Evolutionary conservation across 2,113 vertebrate genomes (phyloP).

Genomic region (Mirounga angustirostris): DNA sequence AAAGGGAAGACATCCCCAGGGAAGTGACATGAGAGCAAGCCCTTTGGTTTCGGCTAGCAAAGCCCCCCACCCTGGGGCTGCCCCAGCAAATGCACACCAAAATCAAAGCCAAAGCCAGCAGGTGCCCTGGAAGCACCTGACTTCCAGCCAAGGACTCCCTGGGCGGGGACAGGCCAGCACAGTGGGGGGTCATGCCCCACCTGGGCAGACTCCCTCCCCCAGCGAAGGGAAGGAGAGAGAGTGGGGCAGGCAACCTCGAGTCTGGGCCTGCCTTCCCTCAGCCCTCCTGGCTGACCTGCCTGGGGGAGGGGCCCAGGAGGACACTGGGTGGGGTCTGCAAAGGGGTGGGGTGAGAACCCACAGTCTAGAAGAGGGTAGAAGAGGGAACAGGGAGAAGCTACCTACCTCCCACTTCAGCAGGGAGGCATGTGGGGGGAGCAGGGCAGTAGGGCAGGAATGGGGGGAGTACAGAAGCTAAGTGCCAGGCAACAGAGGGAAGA

Average conservation of each 20-base stretch:
- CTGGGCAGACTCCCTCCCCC: background rate
- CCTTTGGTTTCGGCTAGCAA: background rate
- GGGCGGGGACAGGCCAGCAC: background rate
- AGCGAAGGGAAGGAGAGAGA: background rate
- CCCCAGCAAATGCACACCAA: background rate
- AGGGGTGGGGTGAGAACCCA: background rate
- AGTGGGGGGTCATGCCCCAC: background rate
- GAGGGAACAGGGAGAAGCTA: background rate
- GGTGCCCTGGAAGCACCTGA: background rate
- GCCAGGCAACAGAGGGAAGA: background rate
- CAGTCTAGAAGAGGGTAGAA: background rate
- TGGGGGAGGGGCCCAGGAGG: background rate
- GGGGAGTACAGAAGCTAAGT: background rate
- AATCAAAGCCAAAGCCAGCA: background rate
- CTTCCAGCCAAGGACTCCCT: background rate
- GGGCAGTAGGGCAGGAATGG: background rate
- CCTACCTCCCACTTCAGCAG: background rate
- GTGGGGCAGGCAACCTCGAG: background rate
- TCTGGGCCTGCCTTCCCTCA: background rate
- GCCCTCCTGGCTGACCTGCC: background rate
- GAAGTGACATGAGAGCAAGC: background rate
- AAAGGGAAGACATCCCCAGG: background rate
- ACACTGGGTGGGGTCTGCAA: background rate
- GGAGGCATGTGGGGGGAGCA: constrained; percentile 5
- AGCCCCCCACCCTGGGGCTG: background rate